Base-by-base conservation (phyloP, 2,888 invertebrate species). In the Chrysolina haemoptera region DNA sequence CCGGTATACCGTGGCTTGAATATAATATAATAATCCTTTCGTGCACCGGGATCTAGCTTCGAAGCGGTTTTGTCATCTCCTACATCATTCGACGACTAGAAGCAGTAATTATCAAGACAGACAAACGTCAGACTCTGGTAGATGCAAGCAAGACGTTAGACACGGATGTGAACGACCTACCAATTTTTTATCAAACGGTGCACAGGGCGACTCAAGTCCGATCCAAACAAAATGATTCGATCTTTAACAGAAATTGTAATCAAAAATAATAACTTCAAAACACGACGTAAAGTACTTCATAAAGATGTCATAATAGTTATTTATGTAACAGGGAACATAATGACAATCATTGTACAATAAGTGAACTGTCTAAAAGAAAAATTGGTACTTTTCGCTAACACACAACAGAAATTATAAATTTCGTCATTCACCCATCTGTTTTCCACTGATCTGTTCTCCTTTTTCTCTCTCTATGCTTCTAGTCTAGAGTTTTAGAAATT, bases 51-150 rank as follows among this genome's bases (percentile, higher is more conserved):
- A 59, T 59, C 27, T 14, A 27, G 59, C 59, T 35, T n/a, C 59
- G 59, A 16, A 59, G 59, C 35, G 59, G 59, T 59, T 59, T 59
- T 59, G 59, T 27, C 59, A 59, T 59, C 50, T 50, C 59, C 27
- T 59, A 59, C n/a, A 59, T 59, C 27, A 27, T 59, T 59, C 53
- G 16, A 22, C 14, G 27, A 27, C 59, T 55, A 55, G 55, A 59
- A 59, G 35, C 16, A 27, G 59, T 59, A 27, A 59, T 59, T 59
- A 59, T 35, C n/a, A 27, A 35, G 35, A 59, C 35, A 35, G 59
- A 35, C 59, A 59, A 18, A 35, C 59, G 59, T 59, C 35, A 55
- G 55, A 55, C 55, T 20, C 18, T 18, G 22, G 22, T 55, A 55
- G 20, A 55, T 55, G 55, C 20, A 18, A 59, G 59, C 20, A 53